A percentile compares a stretch with the other conserved stretches of the same genome.
Evolutionary conservation across 2,888 invertebrate species (phyloP).

Genomic region (Hoplodrina blanda): DNA sequence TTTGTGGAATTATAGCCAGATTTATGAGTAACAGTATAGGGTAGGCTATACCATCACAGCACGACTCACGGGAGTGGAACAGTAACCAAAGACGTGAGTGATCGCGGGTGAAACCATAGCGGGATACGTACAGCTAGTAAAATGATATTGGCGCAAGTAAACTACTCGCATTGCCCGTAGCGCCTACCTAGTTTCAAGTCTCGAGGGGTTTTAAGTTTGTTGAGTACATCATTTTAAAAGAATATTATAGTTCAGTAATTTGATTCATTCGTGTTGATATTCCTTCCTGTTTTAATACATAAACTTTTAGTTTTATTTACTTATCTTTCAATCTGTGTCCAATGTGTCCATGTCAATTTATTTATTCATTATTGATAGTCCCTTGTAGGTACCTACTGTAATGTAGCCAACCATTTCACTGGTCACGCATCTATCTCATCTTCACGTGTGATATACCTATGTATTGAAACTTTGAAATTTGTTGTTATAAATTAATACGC

Average conservation of each 20-base stretch:
- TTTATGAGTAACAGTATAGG: no score
- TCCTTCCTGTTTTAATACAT: not conserved
- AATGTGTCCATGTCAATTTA: not conserved
- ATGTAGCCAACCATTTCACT: not conserved
- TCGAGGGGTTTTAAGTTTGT: not conserved
- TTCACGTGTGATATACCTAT: constrained; percentile 4
- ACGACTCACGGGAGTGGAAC: no score
- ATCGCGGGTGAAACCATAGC: no score
- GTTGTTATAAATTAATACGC: constrained; percentile 7
- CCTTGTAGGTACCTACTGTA: no score
- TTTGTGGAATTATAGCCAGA: no score
- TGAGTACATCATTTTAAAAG: constrained; percentile 4
- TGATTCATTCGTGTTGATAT: not conserved
- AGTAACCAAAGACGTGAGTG: no score
- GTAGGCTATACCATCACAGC: no score
- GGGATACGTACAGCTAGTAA: no score
- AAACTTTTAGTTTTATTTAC: not conserved
- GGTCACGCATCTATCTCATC: not conserved
- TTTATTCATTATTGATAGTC: not conserved
- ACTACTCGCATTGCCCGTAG: not conserved
- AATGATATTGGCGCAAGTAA: not conserved
- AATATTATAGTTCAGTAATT: not conserved
- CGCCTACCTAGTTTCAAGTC: not conserved
- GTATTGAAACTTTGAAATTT: no score
- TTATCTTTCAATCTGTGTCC: constrained; percentile 3